Conservation (phyloP, 2,113 vertebrate genomes). For the Lates calcarifer region DNA sequence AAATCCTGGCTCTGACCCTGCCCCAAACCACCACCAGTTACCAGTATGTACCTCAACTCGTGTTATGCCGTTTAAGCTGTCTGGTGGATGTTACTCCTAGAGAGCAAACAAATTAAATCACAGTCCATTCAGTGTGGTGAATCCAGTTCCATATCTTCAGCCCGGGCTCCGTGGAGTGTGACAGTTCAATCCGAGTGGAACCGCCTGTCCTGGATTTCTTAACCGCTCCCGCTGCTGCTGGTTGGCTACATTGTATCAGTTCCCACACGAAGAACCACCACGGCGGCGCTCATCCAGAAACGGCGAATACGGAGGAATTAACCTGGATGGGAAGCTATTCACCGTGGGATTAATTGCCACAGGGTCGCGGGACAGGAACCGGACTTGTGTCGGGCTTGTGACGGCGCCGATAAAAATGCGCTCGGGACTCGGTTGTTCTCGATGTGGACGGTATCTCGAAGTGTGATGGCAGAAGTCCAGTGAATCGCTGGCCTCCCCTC, state of each 20-base stretch:
- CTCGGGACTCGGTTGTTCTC: conserved; percentile 70
- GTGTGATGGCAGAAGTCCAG: conserved; percentile 87
- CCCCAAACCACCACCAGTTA: neutral
- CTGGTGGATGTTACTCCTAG: neutral
- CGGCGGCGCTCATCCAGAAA: conserved; percentile 65
- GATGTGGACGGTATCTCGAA: conserved; percentile 77
- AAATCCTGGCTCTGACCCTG: conserved; percentile 6
- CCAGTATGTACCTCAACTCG: neutral
- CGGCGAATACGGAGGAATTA: conserved; percentile 77
- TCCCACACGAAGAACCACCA: conserved; percentile 77
- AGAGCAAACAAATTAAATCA: neutral
- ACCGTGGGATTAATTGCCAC: conserved; percentile 74
- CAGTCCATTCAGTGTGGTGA: neutral
- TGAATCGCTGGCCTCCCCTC: conserved; percentile 85
- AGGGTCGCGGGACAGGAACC: conserved; percentile 54
- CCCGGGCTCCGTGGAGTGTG: neutral
- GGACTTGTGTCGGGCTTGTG: conserved; percentile 50
- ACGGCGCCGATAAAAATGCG: conserved; percentile 68
- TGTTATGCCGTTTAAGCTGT: neutral
- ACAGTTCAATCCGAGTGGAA: conserved; percentile 75
- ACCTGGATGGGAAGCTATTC: conserved; percentile 63
- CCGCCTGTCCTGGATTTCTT: conserved; percentile 77
- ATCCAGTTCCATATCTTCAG: conserved; percentile 80
- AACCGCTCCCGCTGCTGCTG: conserved; percentile 71
- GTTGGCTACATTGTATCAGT: conserved; percentile 86